Base-by-base conservation (phyloP, 2,888 invertebrate species). In the Mythimna vitellina region DNA sequence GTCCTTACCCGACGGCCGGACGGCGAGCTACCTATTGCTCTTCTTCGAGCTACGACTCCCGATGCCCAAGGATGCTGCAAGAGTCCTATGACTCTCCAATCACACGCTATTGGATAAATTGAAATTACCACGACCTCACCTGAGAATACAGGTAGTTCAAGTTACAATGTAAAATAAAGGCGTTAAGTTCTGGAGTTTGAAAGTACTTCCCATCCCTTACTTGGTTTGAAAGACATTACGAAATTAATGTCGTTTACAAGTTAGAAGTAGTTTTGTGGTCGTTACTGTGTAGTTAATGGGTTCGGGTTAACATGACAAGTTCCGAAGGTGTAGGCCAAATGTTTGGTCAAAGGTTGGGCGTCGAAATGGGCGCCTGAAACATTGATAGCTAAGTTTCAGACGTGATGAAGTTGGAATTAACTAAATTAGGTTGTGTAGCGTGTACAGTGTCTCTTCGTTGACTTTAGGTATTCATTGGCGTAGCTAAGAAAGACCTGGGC, bases 351-450 rank as follows among this genome's bases (percentile, higher is more conserved):
- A 77, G 56, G 56, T 82, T 54, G 3, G 29, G 1, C 57, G 70
- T 78, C 63, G 51, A 35, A 76, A 58, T 54, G 38, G 68, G 3
- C 9, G 12, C 29, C 20, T 77, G 42, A 69, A 69, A 70, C 60
- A 78, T 82, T 78, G 70, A 81, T 77, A n/a, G 63, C 49, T n/a
- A 60, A 81, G 81, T 76, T 76, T 67, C 17, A 17, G 14, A 20
- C 7, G 8, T n/a, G n/a, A 9, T 6, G 12, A 77, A 68, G 51
- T 68, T 60, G 35, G 32, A 17, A 9, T 0, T 63, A 74, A 80
- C 65, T 63, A 51, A 35, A 60, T 58, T 58, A 53, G 73, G 51
- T 8, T 62, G 20, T 17, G 57, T 8, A 38, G 1, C 46, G 3
- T 57, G 49, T 65, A 29, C 7, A 14, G 25, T 67, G 49, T 57